Base-by-base conservation (phyloP, 2,797 vertebrate species). In the Knipowitschia caucasica region DNA sequence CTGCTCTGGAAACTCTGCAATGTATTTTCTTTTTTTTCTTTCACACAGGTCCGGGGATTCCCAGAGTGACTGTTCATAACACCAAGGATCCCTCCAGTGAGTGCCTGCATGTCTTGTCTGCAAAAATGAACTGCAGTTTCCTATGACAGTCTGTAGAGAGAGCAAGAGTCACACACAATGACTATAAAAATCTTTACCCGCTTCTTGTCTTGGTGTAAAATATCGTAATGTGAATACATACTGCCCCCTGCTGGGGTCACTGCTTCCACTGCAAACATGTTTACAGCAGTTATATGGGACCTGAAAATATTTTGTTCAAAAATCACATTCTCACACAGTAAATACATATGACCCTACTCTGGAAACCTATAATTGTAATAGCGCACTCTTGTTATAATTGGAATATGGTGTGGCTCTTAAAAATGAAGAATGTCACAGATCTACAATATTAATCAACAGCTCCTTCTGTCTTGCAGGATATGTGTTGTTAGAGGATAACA, bases 401-500 rank as follows among this genome's bases (percentile, higher is more conserved):
- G n/a, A n/a, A n/a, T n/a, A n/a, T n/a, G n/a, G n/a, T n/a, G 36
- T 39, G 18, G 10, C 9, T 39, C 12, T 35, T 15, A 5, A 6
- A 5, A 33, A 10, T 35, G 6, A 21, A 20, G 17, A 39, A 20
- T 9, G 2, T 39, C 36, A 21, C 9, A 39, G 18, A 39, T 18
- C 7, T 38, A 9, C 35, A 18, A 2, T 3, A 3, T 39, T 4
- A 39, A 46, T 26, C 29, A 46, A 10, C 5, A 18, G 44, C 9
- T 61, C 36, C 55, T 71, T 50, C 26, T 15, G n/a, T 64, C n/a
- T 68, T 65, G 15, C n/a, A 93, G 92, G 83, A 75, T 92, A 87
- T 27, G 73, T 86, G 3, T 64, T 89, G n/a, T 65, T 92, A 78
- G 92, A 93, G 76, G 90, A 91, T 47, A 93, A 93, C 79, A 77